Evolutionary conservation across 2,888 invertebrate genomes (phyloP).

Genomic region (Epirrhoe alternata): DNA sequence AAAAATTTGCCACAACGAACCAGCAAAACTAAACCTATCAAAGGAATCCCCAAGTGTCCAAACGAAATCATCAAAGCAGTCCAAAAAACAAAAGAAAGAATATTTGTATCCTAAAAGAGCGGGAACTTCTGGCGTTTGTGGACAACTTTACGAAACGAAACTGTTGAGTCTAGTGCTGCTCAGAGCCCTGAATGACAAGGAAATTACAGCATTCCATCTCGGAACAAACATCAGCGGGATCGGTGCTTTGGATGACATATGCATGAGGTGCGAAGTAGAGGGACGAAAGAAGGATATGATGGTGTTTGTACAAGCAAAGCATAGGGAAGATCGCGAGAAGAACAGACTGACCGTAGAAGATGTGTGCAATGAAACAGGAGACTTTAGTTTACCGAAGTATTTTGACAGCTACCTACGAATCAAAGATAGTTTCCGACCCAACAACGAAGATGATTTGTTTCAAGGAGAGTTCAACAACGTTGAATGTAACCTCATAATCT

Average conservation of each 20-base stretch:
- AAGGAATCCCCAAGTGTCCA: background rate
- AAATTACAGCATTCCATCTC: conserved; percentile 49
- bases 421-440: conserved; percentile 46
- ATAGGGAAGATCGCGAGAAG: conserved; percentile 50
- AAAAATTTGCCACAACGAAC: conserved; percentile 7
- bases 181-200: conserved; percentile 48
- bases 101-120: conserved; percentile 34
- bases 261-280: conserved; percentile 48
- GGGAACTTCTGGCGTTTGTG: conserved; percentile 41
- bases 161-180: conserved; percentile 50
- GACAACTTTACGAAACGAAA: conserved; percentile 50
- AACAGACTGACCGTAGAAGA: conserved; percentile 48
- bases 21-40: conserved; percentile 6
- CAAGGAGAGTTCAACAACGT: conserved; percentile 46
- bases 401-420: conserved; percentile 55
- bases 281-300: conserved; percentile 39
- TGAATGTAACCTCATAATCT: conserved; percentile 52
- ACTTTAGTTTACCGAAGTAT: conserved; percentile 51
- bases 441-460: conserved; percentile 49
- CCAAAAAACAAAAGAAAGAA: conserved; percentile 19
- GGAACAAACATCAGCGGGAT: conserved; percentile 54
- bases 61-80: conserved; percentile 13
- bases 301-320: conserved; percentile 57
- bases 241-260: conserved; percentile 56
- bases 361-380: conserved; percentile 44